Base-by-base conservation (phyloP, 2,888 invertebrate genomes). In the Dasypogon diadema region DNA sequence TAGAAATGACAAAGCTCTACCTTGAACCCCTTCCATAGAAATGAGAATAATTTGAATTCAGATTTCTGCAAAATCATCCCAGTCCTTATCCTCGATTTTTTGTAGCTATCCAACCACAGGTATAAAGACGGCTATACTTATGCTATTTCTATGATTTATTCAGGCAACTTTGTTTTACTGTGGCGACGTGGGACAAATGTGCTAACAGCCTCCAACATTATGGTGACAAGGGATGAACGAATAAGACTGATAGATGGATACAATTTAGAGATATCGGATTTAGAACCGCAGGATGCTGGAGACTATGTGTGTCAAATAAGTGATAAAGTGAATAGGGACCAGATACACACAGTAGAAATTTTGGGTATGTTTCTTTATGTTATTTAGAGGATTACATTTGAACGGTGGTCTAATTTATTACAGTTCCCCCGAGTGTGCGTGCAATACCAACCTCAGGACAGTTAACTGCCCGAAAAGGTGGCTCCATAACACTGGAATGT, bases 221-320 rank as follows among this genome's bases (percentile, higher is more conserved):
- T 92, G 90, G 92, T 92, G 80, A 91, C 91, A 72, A 85, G 91
- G 70, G 92, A 92, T 83, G 89, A 90, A 80, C 84, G 92, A 81
- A 89, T 92, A 86, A 87, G 90, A 21, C 88, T 92, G 79, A 91
- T 91, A 73, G 91, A 92, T 81, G 92, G 92, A 3, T 92, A 90
- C 84, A 91, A 92, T 82, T 87, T 92, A 80, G 91, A 92, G 85
- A 92, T 92, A 82, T 90, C 90, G 51, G 90, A 91, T 81, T 90
- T 92, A 30, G 90, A 90, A 74, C 91, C 92, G 1, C 91, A 91
- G 87, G 92, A 86, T 83, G 86, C 86, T 76, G 90, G 90, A 2
- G 90, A 92, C 87, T 92, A 92, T 87, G 90, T 92, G 14, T 92
- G 92, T 83, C 92, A 92, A 87, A 90, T 92, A 79, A 91, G 91